Percentiles rank a stretch among this genome's conserved stretches.
Evolutionary conservation across 2,797 vertebrate species (phyloP).

Genomic region (Xiphophorus birchmanni): DNA sequence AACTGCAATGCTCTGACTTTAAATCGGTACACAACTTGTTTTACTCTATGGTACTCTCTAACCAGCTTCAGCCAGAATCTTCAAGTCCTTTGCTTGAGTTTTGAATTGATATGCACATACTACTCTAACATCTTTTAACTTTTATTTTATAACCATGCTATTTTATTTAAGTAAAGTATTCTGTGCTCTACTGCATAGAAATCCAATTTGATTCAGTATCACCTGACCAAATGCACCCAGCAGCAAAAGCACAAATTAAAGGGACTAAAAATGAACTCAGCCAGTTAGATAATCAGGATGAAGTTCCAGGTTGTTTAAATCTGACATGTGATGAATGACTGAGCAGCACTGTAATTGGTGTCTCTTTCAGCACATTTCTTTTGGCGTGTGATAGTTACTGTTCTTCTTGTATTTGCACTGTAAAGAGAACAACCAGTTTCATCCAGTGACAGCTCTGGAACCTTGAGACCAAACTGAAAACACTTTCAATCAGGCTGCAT

Average conservation of each 20-base stretch:
- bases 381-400: neutral
- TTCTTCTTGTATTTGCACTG: neutral
- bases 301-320: neutral
- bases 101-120: neutral
- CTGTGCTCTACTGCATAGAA: neutral
- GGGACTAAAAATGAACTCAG: neutral
- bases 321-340: neutral
- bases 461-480: neutral
- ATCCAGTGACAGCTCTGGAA: slow-evolving; percentile 1
- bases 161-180: neutral
- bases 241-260: neutral
- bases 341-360: neutral
- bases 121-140: neutral
- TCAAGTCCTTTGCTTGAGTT: neutral
- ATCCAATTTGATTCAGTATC: neutral
- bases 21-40: neutral
- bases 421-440: slow-evolving; percentile 1
- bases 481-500: neutral
- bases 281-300: neutral
- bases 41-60: neutral
- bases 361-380: neutral
- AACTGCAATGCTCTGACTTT: neutral
- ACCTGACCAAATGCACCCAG: neutral
- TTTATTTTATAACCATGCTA: neutral
- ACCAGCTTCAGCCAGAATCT: neutral